Conservation (phyloP, 1,140 invertebrate genomes). For the Meteorus sp. region DNA sequence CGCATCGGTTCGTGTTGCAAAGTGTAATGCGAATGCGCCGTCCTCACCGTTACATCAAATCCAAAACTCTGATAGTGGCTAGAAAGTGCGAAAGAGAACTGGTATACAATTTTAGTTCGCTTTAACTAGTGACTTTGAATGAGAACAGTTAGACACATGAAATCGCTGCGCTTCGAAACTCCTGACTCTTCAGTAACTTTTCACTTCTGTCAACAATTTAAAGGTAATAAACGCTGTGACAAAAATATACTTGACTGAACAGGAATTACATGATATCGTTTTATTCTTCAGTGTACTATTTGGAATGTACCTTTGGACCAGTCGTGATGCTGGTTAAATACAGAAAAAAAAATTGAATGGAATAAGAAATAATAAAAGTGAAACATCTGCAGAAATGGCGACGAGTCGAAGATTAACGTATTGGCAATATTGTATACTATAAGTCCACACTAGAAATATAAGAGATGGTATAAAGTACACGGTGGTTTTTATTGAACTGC, state of each 20-base stretch:
- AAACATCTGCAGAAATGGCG: slow-evolving; percentile 40
- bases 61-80: too few species aligned
- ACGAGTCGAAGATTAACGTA: neutral
- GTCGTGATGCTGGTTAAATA: too few species aligned
- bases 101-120: neutral
- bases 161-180: too few species aligned
- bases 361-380: slow-evolving; percentile 9
- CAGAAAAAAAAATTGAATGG: neutral
- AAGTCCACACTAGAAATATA: slow-evolving; percentile 1
- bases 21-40: neutral
- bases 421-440: neutral
- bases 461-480: slow-evolving; percentile 5
- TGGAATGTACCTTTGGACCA: neutral
- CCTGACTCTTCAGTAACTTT: neutral
- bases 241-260: too few species aligned
- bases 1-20: neutral
- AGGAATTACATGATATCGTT: too few species aligned
- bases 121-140: neutral
- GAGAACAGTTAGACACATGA: neutral
- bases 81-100: too few species aligned
- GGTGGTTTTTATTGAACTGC: slow-evolving; percentile 39
- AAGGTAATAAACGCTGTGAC: too few species aligned
- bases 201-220: neutral
- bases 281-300: neutral
- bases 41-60: too few species aligned